Evolutionary conservation across 1,140 invertebrate species (phyloP), one percentile per base, ranked within the genome.

Genomic region (Potamilus streckersoni): DNA sequence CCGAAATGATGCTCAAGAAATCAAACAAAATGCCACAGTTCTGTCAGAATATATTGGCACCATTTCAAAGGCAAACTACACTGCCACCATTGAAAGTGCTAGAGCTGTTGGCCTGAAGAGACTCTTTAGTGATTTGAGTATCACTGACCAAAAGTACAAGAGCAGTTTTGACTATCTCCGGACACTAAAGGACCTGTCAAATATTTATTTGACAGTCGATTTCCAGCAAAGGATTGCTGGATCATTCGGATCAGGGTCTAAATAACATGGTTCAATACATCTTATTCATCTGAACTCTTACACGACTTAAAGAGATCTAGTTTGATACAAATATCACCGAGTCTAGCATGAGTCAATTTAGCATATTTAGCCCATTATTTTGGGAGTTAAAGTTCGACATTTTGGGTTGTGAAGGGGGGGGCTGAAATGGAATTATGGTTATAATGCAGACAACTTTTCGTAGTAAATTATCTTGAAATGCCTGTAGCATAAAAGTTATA

Each of bases 141-240:
- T 88, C 20, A 82, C 75, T 13, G 69, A 80, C 12, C 79, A 85
- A 59, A 72, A 84, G 61, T 67, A 84, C 56, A 87, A 86, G 62
- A 83, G 80, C 61, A 84, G 83, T n/a, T 83, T 88, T 27, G 84
- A 88, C 72, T 88, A 88, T 73, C 79, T 88, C 15, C 69, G 85
- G 3, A 84, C 86, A 12, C 78, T 88, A 2, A 74, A 80, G 60
- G 80, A 80, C 15, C 61, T 84, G 16, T 78, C 83, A 16, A 80
- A 82, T 61, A 75, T 81, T 1, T 84, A 88, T 75, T 69, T 87
- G 15, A 85, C 85, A 56, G 82, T 88, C 6, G 87, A 87, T 74
- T 88, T 84, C 73, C 81, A 86, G 66, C 85, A 86, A 72, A 71
- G 80, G 58, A 86, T 86, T 38, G 83, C 79, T 60, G 85, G 85